Percentiles rank a stretch among this genome's conserved stretches.
These are phyloP conservation scores for Stomatorhinus ivindoensis DNA, from an alignment of 2,113 vertebrate species.

Conservation along the genomic window DNA sequence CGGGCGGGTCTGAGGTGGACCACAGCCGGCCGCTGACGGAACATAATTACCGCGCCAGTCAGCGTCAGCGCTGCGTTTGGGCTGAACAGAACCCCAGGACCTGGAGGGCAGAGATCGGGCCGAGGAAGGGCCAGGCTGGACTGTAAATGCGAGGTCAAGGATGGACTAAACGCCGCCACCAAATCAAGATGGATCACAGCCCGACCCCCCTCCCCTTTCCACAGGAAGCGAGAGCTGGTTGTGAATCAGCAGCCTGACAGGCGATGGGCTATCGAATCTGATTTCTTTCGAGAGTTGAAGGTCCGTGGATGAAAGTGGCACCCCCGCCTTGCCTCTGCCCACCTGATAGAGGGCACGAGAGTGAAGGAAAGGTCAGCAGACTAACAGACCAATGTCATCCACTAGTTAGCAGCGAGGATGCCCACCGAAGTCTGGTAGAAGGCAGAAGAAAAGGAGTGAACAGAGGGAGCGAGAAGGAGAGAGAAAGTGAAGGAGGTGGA, in stretches of 20 bases:
- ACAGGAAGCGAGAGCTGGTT: neutral
- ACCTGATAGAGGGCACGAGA: neutral
- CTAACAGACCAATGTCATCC: neutral
- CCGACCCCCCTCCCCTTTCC: neutral
- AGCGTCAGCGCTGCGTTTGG: neutral
- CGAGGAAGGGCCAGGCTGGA: neutral
- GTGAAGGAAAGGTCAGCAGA: neutral
- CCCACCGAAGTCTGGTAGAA: neutral
- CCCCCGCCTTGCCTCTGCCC: neutral
- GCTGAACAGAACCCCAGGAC: neutral
- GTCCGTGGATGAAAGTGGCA: neutral
- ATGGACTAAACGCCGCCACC: neutral
- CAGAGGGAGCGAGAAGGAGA: neutral
- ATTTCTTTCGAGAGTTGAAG: neutral
- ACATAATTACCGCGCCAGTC: neutral
- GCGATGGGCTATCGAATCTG: neutral
- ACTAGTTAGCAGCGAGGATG: neutral
- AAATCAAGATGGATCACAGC: neutral
- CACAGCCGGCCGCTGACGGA: neutral
- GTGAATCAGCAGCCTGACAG: neutral
- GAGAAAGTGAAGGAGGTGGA: neutral
- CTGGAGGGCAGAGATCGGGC: neutral
- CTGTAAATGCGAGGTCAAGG: neutral
- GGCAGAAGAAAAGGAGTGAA: neutral
- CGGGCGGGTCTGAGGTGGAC: neutral